Evolutionary conservation across 2,888 invertebrate species (phyloP), one percentile per base, ranked within the genome.

Genomic region (Mycalesis mineus): DNA sequence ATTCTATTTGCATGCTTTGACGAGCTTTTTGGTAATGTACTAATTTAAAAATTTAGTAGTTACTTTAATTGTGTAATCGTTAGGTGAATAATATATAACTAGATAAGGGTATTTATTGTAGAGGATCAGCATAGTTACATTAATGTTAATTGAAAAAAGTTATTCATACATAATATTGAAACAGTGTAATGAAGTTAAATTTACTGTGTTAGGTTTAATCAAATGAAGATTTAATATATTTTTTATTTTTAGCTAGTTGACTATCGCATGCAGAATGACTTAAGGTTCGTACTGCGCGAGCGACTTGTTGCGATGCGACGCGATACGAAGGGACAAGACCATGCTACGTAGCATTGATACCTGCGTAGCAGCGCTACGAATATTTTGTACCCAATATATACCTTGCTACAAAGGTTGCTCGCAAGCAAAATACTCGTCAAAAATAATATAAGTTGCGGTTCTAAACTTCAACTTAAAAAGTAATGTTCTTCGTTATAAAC

Each of bases 21-120:
- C 87, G 90, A 90, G 90, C 90, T 90, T 90, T 88, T 88, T 84
- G 88, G 88, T 85, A 88, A 87, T 89, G 88, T 88, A 85, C 84
- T 89, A 86, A 86, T 88, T 87, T 85, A 84, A 22, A 87, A 80
- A 82, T 76, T 80, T 84, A 84, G 85, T 86, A 88, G 87, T 83
- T 86, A 88, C 81, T 83, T 86, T 87, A 75, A 88, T 80, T 85
- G 82, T 88, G 80, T 88, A 89, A 88, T 85, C 87, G 66, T 86
- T 89, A 89, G 89, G 77, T 77, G 71, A 84, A 80, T 87, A 88
- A 71, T 74, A 74, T 82, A 80, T 77, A 80, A 78, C 65, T 89
- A 89, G 88, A 72, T 88, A 88, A 88, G 88, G 88, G 87, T 88
- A 89, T 88, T 88, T 88, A 88, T 88, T 87, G 84, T 89, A 88